Evolutionary conservation across 1,140 invertebrate species (phyloP).

Genomic region (Grapholita molesta): DNA sequence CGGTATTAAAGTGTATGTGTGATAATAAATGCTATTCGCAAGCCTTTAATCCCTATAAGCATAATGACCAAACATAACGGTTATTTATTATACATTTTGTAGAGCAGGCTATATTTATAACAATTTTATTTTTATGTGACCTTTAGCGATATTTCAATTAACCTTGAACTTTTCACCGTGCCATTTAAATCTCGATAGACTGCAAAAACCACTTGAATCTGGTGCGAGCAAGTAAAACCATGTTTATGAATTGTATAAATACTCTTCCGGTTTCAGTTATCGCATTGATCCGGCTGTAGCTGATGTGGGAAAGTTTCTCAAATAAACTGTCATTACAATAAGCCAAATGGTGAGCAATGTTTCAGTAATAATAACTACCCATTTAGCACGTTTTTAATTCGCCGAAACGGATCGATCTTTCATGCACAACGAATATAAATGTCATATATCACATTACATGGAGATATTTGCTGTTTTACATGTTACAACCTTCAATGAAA

Average conservation of each 20-base stretch:
- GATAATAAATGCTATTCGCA: background rate
- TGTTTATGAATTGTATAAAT: background rate
- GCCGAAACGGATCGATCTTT: background rate
- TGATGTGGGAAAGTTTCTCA: conserved; percentile 4
- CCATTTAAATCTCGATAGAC: background rate
- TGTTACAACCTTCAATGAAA: too few relatives aligned
- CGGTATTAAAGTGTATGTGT: background rate
- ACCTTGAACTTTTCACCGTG: background rate
- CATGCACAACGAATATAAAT: background rate
- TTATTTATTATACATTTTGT: background rate
- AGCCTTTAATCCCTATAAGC: background rate
- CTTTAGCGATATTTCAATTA: background rate
- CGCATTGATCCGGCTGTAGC: background rate
- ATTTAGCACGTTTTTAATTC: background rate
- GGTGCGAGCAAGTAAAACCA: background rate
- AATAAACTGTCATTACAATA: background rate
- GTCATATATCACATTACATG: too few relatives aligned
- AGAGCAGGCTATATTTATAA: conserved; percentile 2
- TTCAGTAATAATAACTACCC: background rate
- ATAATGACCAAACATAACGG: conserved; percentile 9
- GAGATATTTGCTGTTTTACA: too few relatives aligned
- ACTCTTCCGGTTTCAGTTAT: conserved; percentile 12
- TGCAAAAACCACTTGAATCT: background rate
- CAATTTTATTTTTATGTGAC: conserved; percentile 12
- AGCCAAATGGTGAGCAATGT: conserved; percentile 9